Percentiles rank a stretch among this genome's conserved stretches.
Conservation (phyloP, 2,113 vertebrate species). For the Callithrix jacchus region DNA sequence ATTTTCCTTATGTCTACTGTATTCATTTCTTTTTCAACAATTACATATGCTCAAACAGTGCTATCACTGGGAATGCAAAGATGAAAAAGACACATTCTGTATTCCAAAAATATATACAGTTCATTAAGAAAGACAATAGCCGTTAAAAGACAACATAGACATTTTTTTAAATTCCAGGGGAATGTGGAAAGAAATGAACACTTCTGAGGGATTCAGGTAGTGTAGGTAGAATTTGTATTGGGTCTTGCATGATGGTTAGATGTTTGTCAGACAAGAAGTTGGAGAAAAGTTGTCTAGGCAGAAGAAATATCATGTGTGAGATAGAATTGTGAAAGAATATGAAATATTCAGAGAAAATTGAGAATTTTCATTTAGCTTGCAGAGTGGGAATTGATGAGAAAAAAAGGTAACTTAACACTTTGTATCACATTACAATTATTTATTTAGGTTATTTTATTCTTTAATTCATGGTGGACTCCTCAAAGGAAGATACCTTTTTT, state of each 20-base stretch:
- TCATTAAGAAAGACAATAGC: background rate
- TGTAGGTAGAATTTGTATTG: constrained; percentile 1
- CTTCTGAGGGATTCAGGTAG: background rate
- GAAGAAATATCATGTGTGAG: constrained; percentile 16
- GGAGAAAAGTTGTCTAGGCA: background rate
- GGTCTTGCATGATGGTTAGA: background rate
- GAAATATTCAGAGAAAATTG: background rate
- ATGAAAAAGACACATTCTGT: background rate
- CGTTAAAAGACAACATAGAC: background rate
- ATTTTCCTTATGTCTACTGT: background rate
- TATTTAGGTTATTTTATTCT: constrained; percentile 11
- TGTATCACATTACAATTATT: constrained; percentile 16
- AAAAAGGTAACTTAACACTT: background rate
- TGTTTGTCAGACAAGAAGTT: background rate
- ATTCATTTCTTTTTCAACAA: constrained; percentile 34
- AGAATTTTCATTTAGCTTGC: constrained; percentile 3
- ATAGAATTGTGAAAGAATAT: constrained; percentile 19
- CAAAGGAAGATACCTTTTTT: background rate
- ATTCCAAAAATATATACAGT: background rate
- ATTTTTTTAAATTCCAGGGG: background rate
- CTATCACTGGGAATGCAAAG: background rate
- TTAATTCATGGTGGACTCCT: background rate
- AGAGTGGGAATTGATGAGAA: background rate
- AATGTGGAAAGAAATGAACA: background rate
- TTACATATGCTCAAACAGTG: background rate